These are phyloP conservation scores for Melanerpes aurifrons DNA, from an alignment of 2,113 vertebrate genomes.

Conservation along the genomic window DNA sequence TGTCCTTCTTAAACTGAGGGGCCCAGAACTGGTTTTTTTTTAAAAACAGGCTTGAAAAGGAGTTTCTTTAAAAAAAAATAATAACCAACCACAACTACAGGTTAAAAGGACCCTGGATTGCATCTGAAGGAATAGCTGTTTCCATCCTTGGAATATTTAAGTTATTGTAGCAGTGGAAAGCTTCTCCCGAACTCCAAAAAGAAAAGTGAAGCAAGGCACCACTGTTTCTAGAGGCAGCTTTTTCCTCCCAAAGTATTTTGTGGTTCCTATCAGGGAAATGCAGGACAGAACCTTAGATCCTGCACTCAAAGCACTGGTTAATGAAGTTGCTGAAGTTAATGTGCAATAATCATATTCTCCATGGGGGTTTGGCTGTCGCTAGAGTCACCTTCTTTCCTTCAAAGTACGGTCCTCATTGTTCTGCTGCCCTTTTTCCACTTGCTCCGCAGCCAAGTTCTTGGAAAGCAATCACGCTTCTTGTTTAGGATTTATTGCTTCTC, in stretches of 20 bases:
- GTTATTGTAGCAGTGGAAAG: not conserved
- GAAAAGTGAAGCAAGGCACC: not conserved
- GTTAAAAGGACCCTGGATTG: not conserved
- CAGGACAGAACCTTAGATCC: not conserved
- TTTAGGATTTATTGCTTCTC: constrained; percentile 48
- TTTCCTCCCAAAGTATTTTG: not conserved
- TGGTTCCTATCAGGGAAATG: not conserved
- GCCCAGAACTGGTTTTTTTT: no score
- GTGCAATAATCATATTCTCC: constrained; percentile 17
- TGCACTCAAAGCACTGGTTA: not conserved
- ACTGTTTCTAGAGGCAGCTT: not conserved
- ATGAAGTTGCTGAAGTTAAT: constrained; percentile 11
- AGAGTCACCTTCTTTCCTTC: constrained; percentile 34
- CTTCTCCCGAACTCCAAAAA: not conserved
- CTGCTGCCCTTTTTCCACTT: constrained; percentile 60
- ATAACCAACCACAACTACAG: not conserved
- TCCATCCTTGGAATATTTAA: not conserved
- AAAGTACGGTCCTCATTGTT: constrained; percentile 58
- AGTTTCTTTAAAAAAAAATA: not conserved
- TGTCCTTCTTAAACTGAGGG: no score
- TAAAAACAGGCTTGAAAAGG: not conserved
- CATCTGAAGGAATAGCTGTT: not conserved
- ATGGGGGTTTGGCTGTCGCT: constrained; percentile 31
- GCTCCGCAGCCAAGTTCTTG: constrained; percentile 59
- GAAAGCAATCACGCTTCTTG: constrained; percentile 41